Conservation (phyloP, 2,888 invertebrate genomes). For the Lordiphosa fenestrarum region DNA sequence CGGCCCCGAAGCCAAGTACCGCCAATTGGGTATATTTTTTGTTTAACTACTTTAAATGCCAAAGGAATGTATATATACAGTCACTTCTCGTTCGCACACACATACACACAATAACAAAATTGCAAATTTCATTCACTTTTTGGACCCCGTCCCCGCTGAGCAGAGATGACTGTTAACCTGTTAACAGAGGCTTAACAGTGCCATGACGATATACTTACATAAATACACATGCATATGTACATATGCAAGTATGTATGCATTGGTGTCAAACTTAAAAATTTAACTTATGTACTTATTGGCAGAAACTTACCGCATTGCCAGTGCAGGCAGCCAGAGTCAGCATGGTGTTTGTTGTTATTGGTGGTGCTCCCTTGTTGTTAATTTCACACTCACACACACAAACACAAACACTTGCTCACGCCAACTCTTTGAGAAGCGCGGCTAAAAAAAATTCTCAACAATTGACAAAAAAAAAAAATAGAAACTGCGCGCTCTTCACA, state of each 20-base stretch:
- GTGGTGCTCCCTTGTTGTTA: constrained; percentile 19
- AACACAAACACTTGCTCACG: constrained; percentile 21
- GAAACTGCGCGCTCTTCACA: constrained; percentile 25
- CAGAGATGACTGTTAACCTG: constrained; percentile 1
- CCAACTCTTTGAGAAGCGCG: constrained; percentile 19
- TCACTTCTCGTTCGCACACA: not conserved
- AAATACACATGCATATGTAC: constrained; percentile 1
- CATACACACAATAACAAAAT: constrained; percentile 2
- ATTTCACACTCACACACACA: constrained; percentile 32
- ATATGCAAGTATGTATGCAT: constrained; percentile 5
- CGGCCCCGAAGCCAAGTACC: not conserved
- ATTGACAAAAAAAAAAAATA: constrained; percentile 20
- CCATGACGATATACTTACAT: constrained; percentile 8
- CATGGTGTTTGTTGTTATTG: constrained; percentile 34
- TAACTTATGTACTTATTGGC: constrained; percentile 4
- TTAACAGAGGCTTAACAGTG: constrained; percentile 4
- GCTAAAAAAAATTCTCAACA: constrained; percentile 42
- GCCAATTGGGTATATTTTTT: not conserved
- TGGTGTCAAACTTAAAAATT: not conserved
- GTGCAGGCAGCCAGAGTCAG: constrained; percentile 41
- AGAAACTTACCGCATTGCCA: constrained; percentile 55
- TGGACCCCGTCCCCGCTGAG: not conserved
- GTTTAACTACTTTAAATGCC: not conserved
- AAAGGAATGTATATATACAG: not conserved
- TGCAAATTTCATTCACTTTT: no score